Conservation (phyloP, 2,113 vertebrate species). For the Anser cygnoides region DNA sequence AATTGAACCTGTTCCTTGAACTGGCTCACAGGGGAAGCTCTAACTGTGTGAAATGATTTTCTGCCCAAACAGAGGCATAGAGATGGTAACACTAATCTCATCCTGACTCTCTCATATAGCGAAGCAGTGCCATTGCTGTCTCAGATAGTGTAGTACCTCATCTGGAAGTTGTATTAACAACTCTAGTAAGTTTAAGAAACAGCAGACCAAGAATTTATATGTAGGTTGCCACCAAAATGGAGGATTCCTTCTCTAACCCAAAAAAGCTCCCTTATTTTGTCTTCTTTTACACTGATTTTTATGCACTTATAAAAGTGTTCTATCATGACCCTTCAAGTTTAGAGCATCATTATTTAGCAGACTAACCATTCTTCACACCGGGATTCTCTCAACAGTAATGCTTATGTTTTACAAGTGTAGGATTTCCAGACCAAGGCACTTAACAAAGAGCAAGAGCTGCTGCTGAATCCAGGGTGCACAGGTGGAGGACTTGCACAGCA, state of each 20-base stretch:
- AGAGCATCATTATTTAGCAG: not conserved
- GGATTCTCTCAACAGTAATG: not conserved
- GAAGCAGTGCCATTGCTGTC: not conserved
- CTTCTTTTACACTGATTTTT: not conserved
- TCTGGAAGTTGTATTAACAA: not conserved
- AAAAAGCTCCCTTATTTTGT: not conserved
- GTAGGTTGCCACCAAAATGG: not conserved
- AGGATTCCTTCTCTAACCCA: not conserved
- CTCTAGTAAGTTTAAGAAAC: not conserved
- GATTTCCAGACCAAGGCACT: not conserved
- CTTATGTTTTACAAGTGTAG: not conserved
- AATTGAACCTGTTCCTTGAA: not conserved
- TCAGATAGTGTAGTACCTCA: not conserved
- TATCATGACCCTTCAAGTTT: not conserved
- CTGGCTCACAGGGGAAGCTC: not conserved
- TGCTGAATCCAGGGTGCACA: not conserved
- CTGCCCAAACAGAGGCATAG: not conserved
- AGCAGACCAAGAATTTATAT: not conserved
- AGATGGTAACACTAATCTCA: not conserved
- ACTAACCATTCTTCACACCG: not conserved
- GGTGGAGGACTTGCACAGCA: fast-evolving
- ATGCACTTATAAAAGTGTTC: not conserved
- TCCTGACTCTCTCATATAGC: not conserved
- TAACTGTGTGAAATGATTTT: not conserved
- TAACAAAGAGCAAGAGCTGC: not conserved